Evolutionary conservation across 2,888 invertebrate genomes (phyloP).

Genomic region (Iphiclides podalirius): DNA sequence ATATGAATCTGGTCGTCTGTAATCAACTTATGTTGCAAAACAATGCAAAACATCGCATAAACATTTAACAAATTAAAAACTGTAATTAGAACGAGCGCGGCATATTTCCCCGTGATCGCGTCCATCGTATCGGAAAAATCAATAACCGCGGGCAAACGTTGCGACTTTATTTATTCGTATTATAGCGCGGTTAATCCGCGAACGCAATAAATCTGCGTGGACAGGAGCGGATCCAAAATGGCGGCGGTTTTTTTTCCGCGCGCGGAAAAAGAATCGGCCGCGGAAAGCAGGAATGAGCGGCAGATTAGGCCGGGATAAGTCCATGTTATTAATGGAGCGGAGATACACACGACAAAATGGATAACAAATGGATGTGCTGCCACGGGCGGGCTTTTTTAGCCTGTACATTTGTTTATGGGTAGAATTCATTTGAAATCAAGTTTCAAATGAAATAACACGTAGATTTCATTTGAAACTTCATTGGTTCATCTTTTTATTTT

Average conservation of each 20-base stretch:
- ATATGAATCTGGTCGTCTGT: too few species aligned
- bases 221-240: slow-evolving; percentile 53
- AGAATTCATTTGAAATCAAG: too few species aligned
- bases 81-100: too few species aligned
- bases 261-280: slow-evolving; percentile 68
- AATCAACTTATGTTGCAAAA: too few species aligned
- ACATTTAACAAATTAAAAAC: too few species aligned
- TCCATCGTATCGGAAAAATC: slow-evolving; percentile 22
- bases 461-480: too few species aligned
- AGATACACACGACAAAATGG: slow-evolving; percentile 68
- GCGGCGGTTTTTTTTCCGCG: slow-evolving; percentile 63
- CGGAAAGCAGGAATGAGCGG: slow-evolving; percentile 76
- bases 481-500: too few species aligned
- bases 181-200: slow-evolving; percentile 60
- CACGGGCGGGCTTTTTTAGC: slow-evolving; percentile 28
- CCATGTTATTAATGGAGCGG: slow-evolving; percentile 75
- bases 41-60: too few species aligned
- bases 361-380: slow-evolving; percentile 62
- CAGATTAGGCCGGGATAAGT: slow-evolving; percentile 74
- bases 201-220: slow-evolving; percentile 67
- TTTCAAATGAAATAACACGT: too few species aligned
- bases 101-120: too few species aligned
- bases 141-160: slow-evolving; percentile 21
- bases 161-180: slow-evolving; percentile 47
- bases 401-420: slow-evolving; percentile 28